A percentile compares a stretch with the other conserved stretches of the same genome.
These are phyloP conservation scores for Triplophysa siluroides DNA, from an alignment of 2,113 vertebrate genomes.

Conservation along the genomic window DNA sequence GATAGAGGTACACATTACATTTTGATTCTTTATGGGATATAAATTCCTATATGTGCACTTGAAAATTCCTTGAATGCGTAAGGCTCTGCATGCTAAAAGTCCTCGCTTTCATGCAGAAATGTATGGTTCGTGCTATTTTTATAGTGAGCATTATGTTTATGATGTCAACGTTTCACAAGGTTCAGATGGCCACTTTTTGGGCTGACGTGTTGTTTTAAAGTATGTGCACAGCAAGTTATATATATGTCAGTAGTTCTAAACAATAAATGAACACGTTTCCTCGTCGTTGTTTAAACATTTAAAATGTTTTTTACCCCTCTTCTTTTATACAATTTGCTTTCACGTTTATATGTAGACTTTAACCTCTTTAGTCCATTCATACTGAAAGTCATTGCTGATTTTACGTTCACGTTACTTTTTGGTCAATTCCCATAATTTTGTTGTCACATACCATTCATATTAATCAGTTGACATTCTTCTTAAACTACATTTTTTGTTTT, in stretches of 20 bases:
- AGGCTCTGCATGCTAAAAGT: background rate
- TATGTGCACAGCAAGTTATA: background rate
- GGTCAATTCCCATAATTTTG: background rate
- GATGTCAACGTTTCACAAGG: background rate
- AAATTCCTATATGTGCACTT: background rate
- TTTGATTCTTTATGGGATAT: constrained; percentile 34
- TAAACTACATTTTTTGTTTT: background rate
- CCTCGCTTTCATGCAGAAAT: too few relatives aligned
- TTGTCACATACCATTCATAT: too few relatives aligned
- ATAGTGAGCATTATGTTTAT: background rate
- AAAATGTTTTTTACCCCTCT: too few relatives aligned
- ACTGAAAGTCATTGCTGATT: too few relatives aligned
- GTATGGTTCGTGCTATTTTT: too few relatives aligned
- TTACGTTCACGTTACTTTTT: too few relatives aligned
- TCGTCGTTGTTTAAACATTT: background rate
- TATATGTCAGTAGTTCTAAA: background rate
- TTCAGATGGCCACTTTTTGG: background rate
- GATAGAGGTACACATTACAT: constrained; percentile 36
- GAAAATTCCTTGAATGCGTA: background rate
- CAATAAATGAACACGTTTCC: background rate
- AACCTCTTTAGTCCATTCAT: too few relatives aligned
- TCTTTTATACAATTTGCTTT: too few relatives aligned
- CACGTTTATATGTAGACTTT: background rate
- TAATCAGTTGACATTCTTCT: background rate
- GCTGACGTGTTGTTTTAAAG: constrained; percentile 1